Evolutionary conservation across 2,888 invertebrate genomes (phyloP).

Genomic region (Trypoxylon attenuatum): DNA sequence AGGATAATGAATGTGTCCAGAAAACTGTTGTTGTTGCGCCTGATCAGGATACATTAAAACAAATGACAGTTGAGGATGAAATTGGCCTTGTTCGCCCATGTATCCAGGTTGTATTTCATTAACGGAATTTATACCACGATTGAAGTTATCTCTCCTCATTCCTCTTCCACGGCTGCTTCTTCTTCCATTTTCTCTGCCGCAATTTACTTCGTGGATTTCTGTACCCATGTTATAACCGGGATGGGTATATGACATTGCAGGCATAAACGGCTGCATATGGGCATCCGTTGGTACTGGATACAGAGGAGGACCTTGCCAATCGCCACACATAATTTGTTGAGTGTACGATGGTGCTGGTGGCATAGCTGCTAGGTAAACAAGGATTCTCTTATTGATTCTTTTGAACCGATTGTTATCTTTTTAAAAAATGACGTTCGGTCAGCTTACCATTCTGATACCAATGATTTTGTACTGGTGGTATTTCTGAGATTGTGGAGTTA

Average conservation of each 20-base stretch:
- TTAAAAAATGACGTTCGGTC: not conserved
- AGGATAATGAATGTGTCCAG: slow-evolving; percentile 55
- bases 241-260: slow-evolving; percentile 57
- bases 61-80: slow-evolving; percentile 47
- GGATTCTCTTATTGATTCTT: slow-evolving; percentile 28
- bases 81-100: slow-evolving; percentile 58
- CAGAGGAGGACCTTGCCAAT: slow-evolving; percentile 68
- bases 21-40: slow-evolving; percentile 59
- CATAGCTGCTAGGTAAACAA: slow-evolving; percentile 41
- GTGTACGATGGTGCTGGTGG: slow-evolving; percentile 47
- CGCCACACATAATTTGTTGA: slow-evolving; percentile 54
- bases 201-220: slow-evolving; percentile 52
- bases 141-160: slow-evolving; percentile 58
- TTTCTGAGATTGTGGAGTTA: slow-evolving; percentile 40
- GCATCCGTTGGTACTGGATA: slow-evolving; percentile 82
- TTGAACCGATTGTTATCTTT: too few relatives aligned
- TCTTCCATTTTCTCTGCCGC: slow-evolving; percentile 55
- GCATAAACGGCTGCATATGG: slow-evolving; percentile 80
- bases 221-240: slow-evolving; percentile 42
- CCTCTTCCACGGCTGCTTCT: slow-evolving; percentile 59
- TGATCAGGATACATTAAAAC: slow-evolving; percentile 55
- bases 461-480: slow-evolving; percentile 53
- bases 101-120: slow-evolving; percentile 63
- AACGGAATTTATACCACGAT: slow-evolving; percentile 55
- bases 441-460: slow-evolving; percentile 65